phyloP scores from a whole-genome alignment of 2,113 vertebrate genomes.

The Athene noctua region DNA sequence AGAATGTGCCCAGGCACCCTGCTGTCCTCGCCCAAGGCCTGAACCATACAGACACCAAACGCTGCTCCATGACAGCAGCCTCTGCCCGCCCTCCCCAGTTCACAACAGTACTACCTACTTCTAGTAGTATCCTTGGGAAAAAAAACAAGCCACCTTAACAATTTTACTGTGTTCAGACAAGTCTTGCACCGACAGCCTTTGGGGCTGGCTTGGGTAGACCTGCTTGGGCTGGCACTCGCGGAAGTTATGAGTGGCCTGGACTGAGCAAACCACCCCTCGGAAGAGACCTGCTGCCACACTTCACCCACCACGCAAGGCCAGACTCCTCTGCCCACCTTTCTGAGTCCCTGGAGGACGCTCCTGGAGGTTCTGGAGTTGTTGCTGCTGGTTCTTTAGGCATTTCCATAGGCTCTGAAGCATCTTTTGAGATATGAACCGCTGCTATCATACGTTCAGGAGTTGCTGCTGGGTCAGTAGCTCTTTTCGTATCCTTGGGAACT shows the following conservation, averaged over 20 bases:
- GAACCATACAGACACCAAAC: fast-evolving
- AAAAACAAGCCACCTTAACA: neutral
- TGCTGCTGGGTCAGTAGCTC: neutral
- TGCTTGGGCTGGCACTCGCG: neutral
- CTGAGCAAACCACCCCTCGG: neutral
- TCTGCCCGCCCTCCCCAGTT: neutral
- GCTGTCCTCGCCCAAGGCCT: neutral
- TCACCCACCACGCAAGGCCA: neutral
- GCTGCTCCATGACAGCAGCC: fast-evolving
- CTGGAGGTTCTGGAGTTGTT: neutral
- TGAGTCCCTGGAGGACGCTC: neutral
- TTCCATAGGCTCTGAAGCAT: neutral
- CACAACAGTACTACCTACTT: too few species aligned
- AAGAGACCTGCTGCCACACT: neutral
- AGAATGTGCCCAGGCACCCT: fast-evolving
- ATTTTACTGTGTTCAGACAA: neutral
- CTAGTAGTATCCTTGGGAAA: too few species aligned
- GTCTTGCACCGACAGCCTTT: neutral
- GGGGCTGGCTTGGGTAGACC: neutral
- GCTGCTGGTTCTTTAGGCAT: neutral
- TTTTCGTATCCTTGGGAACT: neutral
- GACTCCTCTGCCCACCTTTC: conserved; percentile 14
- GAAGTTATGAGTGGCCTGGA: neutral
- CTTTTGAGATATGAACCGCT: neutral
- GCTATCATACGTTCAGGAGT: neutral